A percentile compares a stretch with the other conserved stretches of the same genome.
These are phyloP conservation scores for Helostoma temminkii DNA, from an alignment of 2,797 vertebrate species.

Conservation along the genomic window DNA sequence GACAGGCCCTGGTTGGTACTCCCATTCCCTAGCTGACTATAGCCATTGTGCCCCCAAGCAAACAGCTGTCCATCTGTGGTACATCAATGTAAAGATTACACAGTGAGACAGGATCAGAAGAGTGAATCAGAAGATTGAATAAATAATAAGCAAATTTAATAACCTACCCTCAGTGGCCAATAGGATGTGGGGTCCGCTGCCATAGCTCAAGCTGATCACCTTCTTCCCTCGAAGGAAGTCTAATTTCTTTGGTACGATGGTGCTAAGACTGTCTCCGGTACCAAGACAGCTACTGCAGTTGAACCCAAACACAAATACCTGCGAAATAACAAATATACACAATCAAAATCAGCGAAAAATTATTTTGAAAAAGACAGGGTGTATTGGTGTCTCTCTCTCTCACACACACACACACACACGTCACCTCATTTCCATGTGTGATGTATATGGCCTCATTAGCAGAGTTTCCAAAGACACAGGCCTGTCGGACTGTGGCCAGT, in stretches of 20 bases:
- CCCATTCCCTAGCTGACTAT: slow-evolving; percentile 95
- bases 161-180: slow-evolving; percentile 90
- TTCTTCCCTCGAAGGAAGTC: slow-evolving; percentile 92
- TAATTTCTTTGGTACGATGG: slow-evolving; percentile 92
- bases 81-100: not conserved
- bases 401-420: slow-evolving; percentile 38
- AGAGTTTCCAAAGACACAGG: slow-evolving; percentile 92
- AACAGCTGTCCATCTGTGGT: slow-evolving; percentile 91
- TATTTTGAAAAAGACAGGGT: not conserved
- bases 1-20: slow-evolving; percentile 89
- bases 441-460: slow-evolving; percentile 94
- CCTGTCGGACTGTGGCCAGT: slow-evolving; percentile 87
- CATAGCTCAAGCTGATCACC: slow-evolving; percentile 92
- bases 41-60: slow-evolving; percentile 96
- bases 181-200: slow-evolving; percentile 93
- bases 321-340: slow-evolving; percentile 1
- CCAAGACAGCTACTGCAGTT: slow-evolving; percentile 96
- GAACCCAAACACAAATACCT: slow-evolving; percentile 93
- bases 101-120: not conserved
- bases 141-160: not conserved
- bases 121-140: not conserved
- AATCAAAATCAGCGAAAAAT: too few species aligned
- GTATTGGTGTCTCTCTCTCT: not conserved
- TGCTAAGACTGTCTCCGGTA: slow-evolving; percentile 93
- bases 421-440: slow-evolving; percentile 92